phyloP scores from a whole-genome alignment of 2,888 invertebrate genomes.

The Syritta pipiens region DNA sequence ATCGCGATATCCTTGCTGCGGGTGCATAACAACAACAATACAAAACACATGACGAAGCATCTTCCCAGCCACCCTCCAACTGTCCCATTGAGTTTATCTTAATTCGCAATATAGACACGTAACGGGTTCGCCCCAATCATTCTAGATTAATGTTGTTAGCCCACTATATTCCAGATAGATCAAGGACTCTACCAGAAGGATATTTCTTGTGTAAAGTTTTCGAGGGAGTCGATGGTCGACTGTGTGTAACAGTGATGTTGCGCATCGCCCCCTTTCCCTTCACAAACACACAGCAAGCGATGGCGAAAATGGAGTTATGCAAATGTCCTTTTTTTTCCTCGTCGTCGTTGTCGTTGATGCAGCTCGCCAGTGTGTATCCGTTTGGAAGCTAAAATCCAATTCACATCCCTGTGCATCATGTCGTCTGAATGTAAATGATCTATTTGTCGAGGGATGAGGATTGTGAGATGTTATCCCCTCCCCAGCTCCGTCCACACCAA shows the following conservation, averaged over 20 bases:
- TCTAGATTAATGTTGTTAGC: constrained; percentile 67
- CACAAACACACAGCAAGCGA: constrained; percentile 24
- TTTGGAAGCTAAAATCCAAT: constrained; percentile 59
- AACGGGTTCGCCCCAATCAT: constrained; percentile 67
- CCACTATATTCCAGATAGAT: constrained; percentile 60
- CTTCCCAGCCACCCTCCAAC: constrained; percentile 19
- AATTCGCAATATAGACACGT: constrained; percentile 69
- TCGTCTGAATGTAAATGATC: constrained; percentile 68
- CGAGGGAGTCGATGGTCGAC: neutral
- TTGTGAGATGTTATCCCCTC: constrained; percentile 34
- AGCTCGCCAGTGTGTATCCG: too few relatives aligned
- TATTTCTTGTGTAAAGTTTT: constrained; percentile 32
- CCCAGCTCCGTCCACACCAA: neutral
- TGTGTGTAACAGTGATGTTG: neutral
- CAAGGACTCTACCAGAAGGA: constrained; percentile 59
- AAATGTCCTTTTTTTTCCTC: constrained; percentile 39
- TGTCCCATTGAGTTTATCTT: constrained; percentile 67
- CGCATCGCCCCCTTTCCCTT: neutral
- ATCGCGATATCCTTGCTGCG: constrained; percentile 28
- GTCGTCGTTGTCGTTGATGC: neutral
- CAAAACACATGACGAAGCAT: constrained; percentile 33
- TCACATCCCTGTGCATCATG: constrained; percentile 58
- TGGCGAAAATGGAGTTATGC: constrained; percentile 66
- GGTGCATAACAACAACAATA: constrained; percentile 16
- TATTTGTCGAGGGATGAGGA: constrained; percentile 45